These are phyloP conservation scores for Monodelphis domestica DNA, from an alignment of 2,797 vertebrate species.

Conservation along the genomic window DNA sequence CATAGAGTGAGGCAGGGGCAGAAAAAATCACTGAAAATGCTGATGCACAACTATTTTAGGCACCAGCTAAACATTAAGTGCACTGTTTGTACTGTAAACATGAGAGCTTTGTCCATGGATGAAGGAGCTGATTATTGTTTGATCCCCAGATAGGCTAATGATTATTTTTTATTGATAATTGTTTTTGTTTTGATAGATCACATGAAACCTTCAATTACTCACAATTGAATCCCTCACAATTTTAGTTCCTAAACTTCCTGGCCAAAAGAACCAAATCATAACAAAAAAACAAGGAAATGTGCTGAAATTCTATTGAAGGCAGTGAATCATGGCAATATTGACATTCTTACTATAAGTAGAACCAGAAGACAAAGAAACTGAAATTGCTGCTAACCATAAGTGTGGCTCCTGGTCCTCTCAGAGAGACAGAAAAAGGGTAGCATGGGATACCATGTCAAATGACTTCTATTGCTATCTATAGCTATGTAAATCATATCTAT, in stretches of 20 bases:
- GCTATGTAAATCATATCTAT: too few relatives aligned
- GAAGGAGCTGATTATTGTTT: not conserved
- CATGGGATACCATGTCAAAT: too few relatives aligned
- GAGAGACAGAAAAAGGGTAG: too few relatives aligned
- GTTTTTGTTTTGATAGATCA: not conserved
- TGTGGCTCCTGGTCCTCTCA: too few relatives aligned
- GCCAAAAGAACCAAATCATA: too few relatives aligned
- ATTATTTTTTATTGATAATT: not conserved
- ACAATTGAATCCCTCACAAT: not conserved
- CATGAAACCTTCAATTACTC: not conserved
- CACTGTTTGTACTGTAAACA: not conserved
- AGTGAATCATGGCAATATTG: not conserved
- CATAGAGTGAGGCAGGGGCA: not conserved
- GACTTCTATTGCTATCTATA: too few relatives aligned
- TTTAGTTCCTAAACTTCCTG: not conserved
- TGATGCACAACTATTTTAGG: not conserved
- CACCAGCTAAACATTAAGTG: not conserved
- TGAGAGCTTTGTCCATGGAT: not conserved
- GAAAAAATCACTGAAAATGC: not conserved
- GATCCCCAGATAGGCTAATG: not conserved
- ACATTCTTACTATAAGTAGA: not conserved
- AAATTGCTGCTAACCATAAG: too few relatives aligned
- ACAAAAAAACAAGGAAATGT: not conserved
- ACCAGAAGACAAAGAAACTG: not conserved
- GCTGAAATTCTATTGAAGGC: not conserved